phyloP scores from a whole-genome alignment of 2,888 invertebrate species.

The Aplocera efformata region DNA sequence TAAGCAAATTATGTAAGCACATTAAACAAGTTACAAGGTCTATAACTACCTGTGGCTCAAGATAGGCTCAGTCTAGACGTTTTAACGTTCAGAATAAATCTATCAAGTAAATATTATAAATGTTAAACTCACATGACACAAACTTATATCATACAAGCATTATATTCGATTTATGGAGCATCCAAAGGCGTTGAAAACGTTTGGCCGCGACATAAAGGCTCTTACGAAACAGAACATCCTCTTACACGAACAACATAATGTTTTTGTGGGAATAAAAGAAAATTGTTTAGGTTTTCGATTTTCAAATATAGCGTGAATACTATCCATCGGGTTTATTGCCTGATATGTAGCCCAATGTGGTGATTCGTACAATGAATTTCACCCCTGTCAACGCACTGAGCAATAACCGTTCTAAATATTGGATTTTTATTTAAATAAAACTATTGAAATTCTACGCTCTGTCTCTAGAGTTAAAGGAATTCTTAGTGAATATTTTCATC shows the following conservation, averaged over 20 bases:
- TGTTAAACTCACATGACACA: conserved; percentile 42
- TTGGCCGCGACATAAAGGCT: conserved; percentile 44
- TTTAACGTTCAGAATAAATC: conserved; percentile 16
- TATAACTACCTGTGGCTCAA: too few species aligned
- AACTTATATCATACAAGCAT: conserved; percentile 49
- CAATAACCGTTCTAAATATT: conserved; percentile 55
- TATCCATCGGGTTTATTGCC: conserved; percentile 19
- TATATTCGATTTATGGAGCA: conserved; percentile 51
- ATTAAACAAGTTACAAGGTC: too few species aligned
- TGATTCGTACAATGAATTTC: conserved; percentile 40
- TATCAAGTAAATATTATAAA: conserved; percentile 21
- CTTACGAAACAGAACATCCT: conserved; percentile 40
- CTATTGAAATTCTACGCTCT: conserved; percentile 34
- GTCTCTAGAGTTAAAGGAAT: conserved; percentile 3
- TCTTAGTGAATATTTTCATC: neutral
- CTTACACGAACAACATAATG: conserved; percentile 30
- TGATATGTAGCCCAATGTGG: conserved; percentile 19
- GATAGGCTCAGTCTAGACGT: too few species aligned
- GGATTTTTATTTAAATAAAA: conserved; percentile 64
- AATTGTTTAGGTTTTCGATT: conserved; percentile 29
- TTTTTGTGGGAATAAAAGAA: conserved; percentile 22
- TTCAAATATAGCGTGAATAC: conserved; percentile 22
- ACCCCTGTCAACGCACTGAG: conserved; percentile 45
- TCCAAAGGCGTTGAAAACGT: conserved; percentile 51
- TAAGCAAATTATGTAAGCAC: too few species aligned